Evolutionary conservation across 2,888 invertebrate genomes (phyloP).

Genomic region (Uloborus plumipes): DNA sequence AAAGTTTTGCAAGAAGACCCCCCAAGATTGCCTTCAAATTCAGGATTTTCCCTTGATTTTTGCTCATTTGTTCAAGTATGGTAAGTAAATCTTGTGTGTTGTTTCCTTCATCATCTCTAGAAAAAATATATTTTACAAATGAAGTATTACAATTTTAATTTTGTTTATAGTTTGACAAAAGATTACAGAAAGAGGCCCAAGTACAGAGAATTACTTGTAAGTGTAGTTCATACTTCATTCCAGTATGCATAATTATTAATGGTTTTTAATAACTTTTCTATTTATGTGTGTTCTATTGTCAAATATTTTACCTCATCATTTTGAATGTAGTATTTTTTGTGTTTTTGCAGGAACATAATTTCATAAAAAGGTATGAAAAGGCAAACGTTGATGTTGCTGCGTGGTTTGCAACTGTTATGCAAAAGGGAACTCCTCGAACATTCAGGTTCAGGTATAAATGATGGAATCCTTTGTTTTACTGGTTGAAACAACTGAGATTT

Average conservation of each 20-base stretch:
- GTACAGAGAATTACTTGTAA: conserved; percentile 85
- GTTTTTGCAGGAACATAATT: conserved; percentile 79
- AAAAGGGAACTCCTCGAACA: conserved; percentile 40
- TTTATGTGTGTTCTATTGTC: not conserved
- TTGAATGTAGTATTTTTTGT: not conserved
- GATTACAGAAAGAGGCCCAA: conserved; percentile 94
- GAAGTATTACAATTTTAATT: conserved; percentile 45
- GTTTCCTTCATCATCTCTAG: conserved; percentile 79
- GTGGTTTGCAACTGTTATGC: conserved; percentile 79
- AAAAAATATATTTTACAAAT: conserved; percentile 78
- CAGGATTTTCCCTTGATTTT: conserved; percentile 60
- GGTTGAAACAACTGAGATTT: conserved; percentile 2
- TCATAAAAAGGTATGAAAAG: conserved; percentile 84
- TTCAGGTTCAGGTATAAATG: conserved; percentile 57
- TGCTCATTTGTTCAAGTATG: conserved; percentile 61
- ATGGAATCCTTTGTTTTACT: not conserved
- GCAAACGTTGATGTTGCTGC: conserved; percentile 79
- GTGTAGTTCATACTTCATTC: conserved; percentile 48
- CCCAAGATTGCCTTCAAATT: conserved; percentile 80
- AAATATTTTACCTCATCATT: not conserved
- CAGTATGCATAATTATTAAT: not conserved
- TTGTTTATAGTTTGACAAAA: conserved; percentile 86
- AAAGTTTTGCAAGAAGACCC: conserved; percentile 92
- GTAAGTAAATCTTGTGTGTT: conserved; percentile 55
- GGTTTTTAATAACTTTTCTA: not conserved